phyloP scores from a whole-genome alignment of 35 echinoderm and acorn worm genomes.

The Chiridota heheva region DNA sequence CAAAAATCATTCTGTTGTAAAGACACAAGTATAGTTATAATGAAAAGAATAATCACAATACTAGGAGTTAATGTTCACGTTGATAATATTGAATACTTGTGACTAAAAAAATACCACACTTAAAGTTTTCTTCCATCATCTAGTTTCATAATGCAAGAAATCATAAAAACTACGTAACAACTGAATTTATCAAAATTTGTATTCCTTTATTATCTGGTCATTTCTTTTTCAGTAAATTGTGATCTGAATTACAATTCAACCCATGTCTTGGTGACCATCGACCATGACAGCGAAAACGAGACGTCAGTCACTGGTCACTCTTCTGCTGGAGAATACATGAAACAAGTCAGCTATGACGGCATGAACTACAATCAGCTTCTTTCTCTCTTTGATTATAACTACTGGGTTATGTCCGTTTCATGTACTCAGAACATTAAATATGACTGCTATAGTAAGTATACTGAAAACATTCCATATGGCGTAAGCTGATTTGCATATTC shows the following conservation, averaged over 20 bases:
- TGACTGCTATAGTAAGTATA: slow-evolving; percentile 67
- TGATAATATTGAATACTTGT: too few relatives aligned
- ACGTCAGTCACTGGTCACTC: slow-evolving; percentile 35
- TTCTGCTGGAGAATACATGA: slow-evolving; percentile 35
- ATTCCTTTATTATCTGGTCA: not conserved
- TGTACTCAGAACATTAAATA: slow-evolving; percentile 54
- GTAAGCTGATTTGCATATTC: too few relatives aligned
- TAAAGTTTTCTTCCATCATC: too few relatives aligned
- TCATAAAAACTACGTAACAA: too few relatives aligned
- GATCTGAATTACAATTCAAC: slow-evolving; percentile 56
- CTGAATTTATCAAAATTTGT: too few relatives aligned
- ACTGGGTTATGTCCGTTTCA: slow-evolving; percentile 13
- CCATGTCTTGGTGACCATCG: slow-evolving; percentile 41
- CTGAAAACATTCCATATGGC: too few relatives aligned
- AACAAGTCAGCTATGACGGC: slow-evolving; percentile 56
- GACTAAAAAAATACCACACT: too few relatives aligned
- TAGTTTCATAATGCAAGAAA: too few relatives aligned
- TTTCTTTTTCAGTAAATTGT: slow-evolving; percentile 34
- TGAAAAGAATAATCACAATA: too few relatives aligned
- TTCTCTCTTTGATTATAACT: slow-evolving; percentile 27
- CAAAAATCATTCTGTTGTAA: too few relatives aligned
- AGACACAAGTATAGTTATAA: too few relatives aligned
- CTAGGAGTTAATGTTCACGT: too few relatives aligned
- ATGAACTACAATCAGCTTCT: slow-evolving; percentile 47
- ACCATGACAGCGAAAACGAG: slow-evolving; percentile 49